phyloP scores from a whole-genome alignment of 2,113 vertebrate genomes.

The Cavia porcellus region DNA sequence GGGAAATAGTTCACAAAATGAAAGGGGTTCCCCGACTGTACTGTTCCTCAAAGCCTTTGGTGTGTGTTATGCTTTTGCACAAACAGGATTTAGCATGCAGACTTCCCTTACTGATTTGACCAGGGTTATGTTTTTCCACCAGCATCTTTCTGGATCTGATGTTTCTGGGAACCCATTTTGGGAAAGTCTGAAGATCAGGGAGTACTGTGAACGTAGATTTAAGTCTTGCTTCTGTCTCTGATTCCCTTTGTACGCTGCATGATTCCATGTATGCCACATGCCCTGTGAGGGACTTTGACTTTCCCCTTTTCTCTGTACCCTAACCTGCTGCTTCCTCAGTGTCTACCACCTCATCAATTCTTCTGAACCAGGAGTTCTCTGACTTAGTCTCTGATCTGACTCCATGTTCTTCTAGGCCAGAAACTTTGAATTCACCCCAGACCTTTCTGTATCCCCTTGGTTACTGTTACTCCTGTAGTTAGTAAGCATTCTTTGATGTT shows the following conservation, averaged over 20 bases:
- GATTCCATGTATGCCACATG: not conserved
- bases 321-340: not conserved
- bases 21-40: not conserved
- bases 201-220: not conserved
- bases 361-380: not conserved
- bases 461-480: not conserved
- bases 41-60: not conserved
- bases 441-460: not conserved
- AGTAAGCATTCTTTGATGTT: not conserved
- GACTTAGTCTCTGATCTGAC: not conserved
- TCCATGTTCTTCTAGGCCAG: not conserved
- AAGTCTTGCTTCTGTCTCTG: not conserved
- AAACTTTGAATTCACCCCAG: not conserved
- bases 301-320: not conserved
- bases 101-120: not conserved
- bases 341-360: not conserved
- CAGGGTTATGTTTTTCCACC: not conserved
- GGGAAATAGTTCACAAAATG: not conserved
- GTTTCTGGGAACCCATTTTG: conserved; percentile 36
- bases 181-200: not conserved
- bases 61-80: not conserved
- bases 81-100: not conserved
- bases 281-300: not conserved
- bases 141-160: not conserved
- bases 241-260: not conserved